Base-by-base conservation (phyloP, 2,888 invertebrate genomes). In the Boloria euphrosyne region DNA sequence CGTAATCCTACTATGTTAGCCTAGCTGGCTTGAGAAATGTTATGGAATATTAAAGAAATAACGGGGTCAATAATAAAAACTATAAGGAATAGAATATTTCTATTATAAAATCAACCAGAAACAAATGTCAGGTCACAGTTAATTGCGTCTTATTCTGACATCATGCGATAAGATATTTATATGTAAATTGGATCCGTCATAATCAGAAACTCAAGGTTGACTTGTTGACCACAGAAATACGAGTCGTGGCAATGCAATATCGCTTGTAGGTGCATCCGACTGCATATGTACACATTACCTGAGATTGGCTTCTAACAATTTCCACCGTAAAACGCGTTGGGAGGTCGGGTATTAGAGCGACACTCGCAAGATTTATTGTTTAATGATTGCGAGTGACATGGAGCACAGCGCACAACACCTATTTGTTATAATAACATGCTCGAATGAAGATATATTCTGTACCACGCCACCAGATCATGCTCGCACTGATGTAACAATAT, bases 1-100 rank as follows among this genome's bases (percentile, higher is more conserved):
- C 78, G 81, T 89, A 87, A 88, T 88, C 88, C 84, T 84, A 87
- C 86, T 85, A 83, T 87, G 86, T 85, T 86, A 81, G 85, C 87
- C 86, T 84, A 83, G 80, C 78, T 76, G 79, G 74, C 31, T 72
- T 73, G 79, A 74, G 77, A 74, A 71, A 73, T 78, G 78, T 85
- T 86, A 83, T 80, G 80, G 84, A 83, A 84, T 22, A 22, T 22
- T 3, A 22, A 22, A 22, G 1, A 22, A 22, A 22, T 22, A 73
- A 76, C 51, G 46, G 17, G 55, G 58, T 75, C 76, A 78, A 49
- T 49, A 62, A 60, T 65, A 38, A 38, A 55, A 62, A 65, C 38
- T 63, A 68, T 68, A 61, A 17, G 22, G 60, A 43, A 38, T 47
- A 51, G 13, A 62, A 31, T 50, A 65, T 43, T 47, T 43, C 43